Evolutionary conservation across 2,888 invertebrate species (phyloP), one percentile per base, ranked within the genome.

Genomic region (Octonoba sinensis): DNA sequence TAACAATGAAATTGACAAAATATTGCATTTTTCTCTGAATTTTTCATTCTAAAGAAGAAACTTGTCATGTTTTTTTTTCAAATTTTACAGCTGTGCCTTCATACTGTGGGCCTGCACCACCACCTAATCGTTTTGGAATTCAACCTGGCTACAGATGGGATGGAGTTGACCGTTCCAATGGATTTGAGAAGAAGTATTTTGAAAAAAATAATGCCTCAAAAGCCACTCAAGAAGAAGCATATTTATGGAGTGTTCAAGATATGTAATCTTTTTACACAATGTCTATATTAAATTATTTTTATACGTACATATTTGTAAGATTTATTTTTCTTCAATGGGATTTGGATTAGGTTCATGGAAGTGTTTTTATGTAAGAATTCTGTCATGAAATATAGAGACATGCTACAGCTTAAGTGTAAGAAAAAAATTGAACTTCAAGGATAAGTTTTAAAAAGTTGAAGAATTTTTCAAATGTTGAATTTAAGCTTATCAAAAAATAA

Each of bases 121-220:
- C 88, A 73, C 96, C 97, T 16, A 99, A 99, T 90, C 92, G 99
- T 1, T 99, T 93, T 89, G 93, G 93, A 82, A 95, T 99, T 72
- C 90, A 91, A 12, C 99, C 99, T 0, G 99, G 99, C 0, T 94
- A 96, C 89, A 91, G 97, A 16, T 99, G 99, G 99, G 99, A 99
- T 88, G 99, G 99, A 0, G 98, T 99, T 0, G 96, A 99, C 89
- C 91, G 99, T 24, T 97, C 97, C 6, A 99, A 94, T 89, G 99
- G 98, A 0, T 99, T 96, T 88, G 99, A 99, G 88, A 93, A 93
- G 86, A 93, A 94, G 86, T 94, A 93, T 91, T 95, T 97, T 87
- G 92, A 93, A n/a, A 91, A 92, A 15, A 92, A 92, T 85, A 95
- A 93, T 88, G 91, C 93, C 24, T 91, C 91, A 85, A 92, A 92